These are phyloP conservation scores for Scolanthus callimorphus DNA, from an alignment of 92 coral and sea anemone species.

Conservation along the genomic window DNA sequence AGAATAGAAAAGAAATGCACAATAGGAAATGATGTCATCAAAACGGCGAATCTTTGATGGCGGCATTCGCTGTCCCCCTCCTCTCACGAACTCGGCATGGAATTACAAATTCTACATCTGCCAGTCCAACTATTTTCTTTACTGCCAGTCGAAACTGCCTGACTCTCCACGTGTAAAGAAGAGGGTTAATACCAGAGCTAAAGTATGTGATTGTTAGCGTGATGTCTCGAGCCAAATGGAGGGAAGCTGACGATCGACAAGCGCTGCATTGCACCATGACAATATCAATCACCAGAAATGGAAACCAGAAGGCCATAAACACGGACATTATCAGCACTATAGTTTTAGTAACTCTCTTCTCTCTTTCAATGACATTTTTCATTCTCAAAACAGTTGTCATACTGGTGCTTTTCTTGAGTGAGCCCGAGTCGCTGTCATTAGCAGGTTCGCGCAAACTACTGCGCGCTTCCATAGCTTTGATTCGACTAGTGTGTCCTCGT, in stretches of 20 bases:
- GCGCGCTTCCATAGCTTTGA: conserved; percentile 20
- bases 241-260: conserved; percentile 22
- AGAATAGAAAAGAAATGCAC: too few relatives aligned
- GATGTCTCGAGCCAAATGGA: conserved; percentile 59
- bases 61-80: too few relatives aligned
- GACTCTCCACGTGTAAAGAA: conserved; percentile 60
- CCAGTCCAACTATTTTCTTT: conserved; percentile 13
- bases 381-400: neutral
- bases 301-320: conserved; percentile 59
- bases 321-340: conserved; percentile 42
- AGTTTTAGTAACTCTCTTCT: conserved; percentile 68
- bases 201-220: conserved; percentile 68
- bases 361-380: conserved; percentile 36
- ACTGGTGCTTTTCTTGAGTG: neutral
- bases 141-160: conserved; percentile 58
- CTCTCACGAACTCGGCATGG: too few relatives aligned
- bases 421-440: too few relatives aligned
- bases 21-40: too few relatives aligned
- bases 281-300: conserved; percentile 55
- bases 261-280: conserved; percentile 55
- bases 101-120: too few relatives aligned
- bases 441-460: conserved; percentile 4
- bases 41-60: too few relatives aligned
- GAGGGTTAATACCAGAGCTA: conserved; percentile 73
- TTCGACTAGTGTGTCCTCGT: conserved; percentile 28